A percentile compares a stretch with the other conserved stretches of the same genome.
These are phyloP conservation scores for Idaea aversata DNA, from an alignment of 2,888 invertebrate species.

Conservation along the genomic window DNA sequence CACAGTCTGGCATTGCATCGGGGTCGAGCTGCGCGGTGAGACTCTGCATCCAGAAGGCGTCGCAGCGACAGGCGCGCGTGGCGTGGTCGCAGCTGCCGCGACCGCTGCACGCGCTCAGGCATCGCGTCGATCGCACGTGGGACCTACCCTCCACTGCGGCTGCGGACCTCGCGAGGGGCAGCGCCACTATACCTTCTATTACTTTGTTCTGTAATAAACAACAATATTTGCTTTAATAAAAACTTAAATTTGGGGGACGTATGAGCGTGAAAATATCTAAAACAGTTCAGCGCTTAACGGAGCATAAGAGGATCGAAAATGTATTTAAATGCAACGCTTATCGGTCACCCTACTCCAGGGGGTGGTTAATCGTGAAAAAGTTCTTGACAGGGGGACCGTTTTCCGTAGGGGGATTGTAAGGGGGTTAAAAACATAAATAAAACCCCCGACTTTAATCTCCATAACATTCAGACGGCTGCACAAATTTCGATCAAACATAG, in stretches of 20 bases:
- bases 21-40: constrained; percentile 87
- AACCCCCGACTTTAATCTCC: no score
- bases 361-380: no score
- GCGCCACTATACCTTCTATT: constrained; percentile 45
- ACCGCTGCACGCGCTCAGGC: constrained; percentile 95
- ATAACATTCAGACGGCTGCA: no score
- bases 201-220: constrained; percentile 43
- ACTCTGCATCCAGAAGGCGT: constrained; percentile 98
- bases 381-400: no score
- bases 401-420: no score
- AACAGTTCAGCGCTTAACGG: no score
- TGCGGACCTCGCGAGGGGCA: constrained; percentile 36
- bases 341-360: no score
- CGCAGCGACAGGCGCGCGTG: constrained; percentile 92
- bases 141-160: constrained; percentile 83
- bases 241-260: not conserved
- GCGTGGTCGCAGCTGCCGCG: constrained; percentile 94
- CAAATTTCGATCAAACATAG: no score
- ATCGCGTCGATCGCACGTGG: constrained; percentile 90
- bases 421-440: no score
- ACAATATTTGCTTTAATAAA: not conserved
- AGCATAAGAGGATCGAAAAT: no score
- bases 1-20: constrained; percentile 91
- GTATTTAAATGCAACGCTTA: no score
- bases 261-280: no score